Conservation (phyloP, 2,113 vertebrate genomes). For the Tamias sibiricus region DNA sequence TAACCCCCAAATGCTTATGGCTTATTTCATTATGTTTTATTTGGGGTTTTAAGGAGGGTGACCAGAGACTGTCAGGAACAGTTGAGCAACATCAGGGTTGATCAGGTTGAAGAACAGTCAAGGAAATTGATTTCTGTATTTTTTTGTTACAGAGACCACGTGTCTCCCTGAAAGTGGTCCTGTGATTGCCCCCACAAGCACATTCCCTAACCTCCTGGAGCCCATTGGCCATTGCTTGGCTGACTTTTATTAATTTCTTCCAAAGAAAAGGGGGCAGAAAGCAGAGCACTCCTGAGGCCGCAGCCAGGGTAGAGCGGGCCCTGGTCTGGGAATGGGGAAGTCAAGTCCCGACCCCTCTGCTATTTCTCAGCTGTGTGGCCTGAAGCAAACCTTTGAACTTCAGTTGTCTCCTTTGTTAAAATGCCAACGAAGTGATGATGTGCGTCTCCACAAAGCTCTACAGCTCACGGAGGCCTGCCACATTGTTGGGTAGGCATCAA, state of each 20-base stretch:
- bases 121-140: constrained; percentile 76
- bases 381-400: background rate
- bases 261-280: background rate
- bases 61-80: constrained; percentile 73
- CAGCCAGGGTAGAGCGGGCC: background rate
- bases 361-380: background rate
- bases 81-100: constrained; percentile 75
- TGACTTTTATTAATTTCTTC: constrained; percentile 49
- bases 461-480: background rate
- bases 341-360: background rate
- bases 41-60: constrained; percentile 55
- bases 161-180: constrained; percentile 60
- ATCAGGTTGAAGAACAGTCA: constrained; percentile 75
- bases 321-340: background rate
- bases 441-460: background rate
- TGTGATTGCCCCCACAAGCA: constrained; percentile 57
- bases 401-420: background rate
- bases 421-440: background rate
- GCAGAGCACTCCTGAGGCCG: background rate
- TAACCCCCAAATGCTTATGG: constrained; percentile 78
- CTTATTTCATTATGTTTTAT: constrained; percentile 81
- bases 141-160: constrained; percentile 67
- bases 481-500: background rate
- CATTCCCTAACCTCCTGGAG: constrained; percentile 39
- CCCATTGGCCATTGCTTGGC: constrained; percentile 22